phyloP scores from a whole-genome alignment of 1,140 invertebrate species.

The Drosophila arawakana region DNA sequence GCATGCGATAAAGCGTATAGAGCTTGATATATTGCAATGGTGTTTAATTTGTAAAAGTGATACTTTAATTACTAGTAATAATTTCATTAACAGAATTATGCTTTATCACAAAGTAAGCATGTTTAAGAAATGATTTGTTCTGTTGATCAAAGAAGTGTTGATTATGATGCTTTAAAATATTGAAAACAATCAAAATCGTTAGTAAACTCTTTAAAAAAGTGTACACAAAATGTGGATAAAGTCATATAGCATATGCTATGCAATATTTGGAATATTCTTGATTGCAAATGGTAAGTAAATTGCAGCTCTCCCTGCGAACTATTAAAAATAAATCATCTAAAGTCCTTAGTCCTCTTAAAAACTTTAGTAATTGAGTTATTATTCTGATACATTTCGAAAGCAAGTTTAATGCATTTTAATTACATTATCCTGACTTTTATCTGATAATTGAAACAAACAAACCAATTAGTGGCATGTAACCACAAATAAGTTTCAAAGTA shows the following conservation, averaged over 20 bases:
- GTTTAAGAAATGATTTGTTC: slow-evolving; percentile 30
- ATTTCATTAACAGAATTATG: slow-evolving; percentile 25
- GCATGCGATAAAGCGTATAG: slow-evolving; percentile 30
- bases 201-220: background rate
- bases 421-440: slow-evolving; percentile 12
- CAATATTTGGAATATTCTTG: slow-evolving; percentile 47
- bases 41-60: slow-evolving; percentile 6
- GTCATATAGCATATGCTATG: slow-evolving; percentile 42
- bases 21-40: slow-evolving; percentile 5
- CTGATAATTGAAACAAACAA: slow-evolving; percentile 71
- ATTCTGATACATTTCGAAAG: background rate
- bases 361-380: background rate
- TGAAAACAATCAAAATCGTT: slow-evolving; percentile 13
- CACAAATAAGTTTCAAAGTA: slow-evolving; percentile 36
- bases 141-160: background rate
- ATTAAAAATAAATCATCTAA: background rate
- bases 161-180: slow-evolving; percentile 49
- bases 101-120: slow-evolving; percentile 24
- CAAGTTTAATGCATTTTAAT: slow-evolving; percentile 5
- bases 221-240: slow-evolving; percentile 65
- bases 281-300: slow-evolving; percentile 51
- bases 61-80: background rate
- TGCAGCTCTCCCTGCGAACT: too few species aligned
- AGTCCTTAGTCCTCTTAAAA: background rate
- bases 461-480: slow-evolving; percentile 73